Evolutionary conservation across 2,888 invertebrate genomes (phyloP).

Genomic region (Biston stratarius): DNA sequence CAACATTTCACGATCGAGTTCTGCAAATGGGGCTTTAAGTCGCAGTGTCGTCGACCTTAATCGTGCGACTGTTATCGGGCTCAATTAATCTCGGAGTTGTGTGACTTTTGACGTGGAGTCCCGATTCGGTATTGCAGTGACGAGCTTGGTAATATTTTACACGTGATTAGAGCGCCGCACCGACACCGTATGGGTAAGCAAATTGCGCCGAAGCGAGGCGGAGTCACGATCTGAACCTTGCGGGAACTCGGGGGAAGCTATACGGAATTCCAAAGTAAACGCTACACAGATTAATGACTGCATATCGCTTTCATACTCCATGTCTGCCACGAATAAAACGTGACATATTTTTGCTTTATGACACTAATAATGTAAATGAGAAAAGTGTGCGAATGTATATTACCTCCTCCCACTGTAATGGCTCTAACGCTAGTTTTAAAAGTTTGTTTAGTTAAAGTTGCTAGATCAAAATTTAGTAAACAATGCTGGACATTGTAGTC

Average conservation of each 20-base stretch:
- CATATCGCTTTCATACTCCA: slow-evolving; percentile 61
- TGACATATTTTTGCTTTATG: slow-evolving; percentile 26
- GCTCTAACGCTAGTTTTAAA: too few relatives aligned
- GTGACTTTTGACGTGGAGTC: slow-evolving; percentile 76
- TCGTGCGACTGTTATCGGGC: slow-evolving; percentile 70
- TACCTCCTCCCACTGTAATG: too few relatives aligned
- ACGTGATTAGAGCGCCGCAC: slow-evolving; percentile 80
- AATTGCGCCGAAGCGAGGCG: slow-evolving; percentile 83
- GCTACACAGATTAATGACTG: slow-evolving; percentile 80
- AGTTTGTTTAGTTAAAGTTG: too few relatives aligned
- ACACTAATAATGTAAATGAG: too few relatives aligned
- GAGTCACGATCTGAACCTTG: slow-evolving; percentile 85
- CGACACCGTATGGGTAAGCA: slow-evolving; percentile 84
- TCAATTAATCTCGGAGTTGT: slow-evolving; percentile 76
- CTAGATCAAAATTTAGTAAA: too few relatives aligned
- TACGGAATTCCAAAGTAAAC: slow-evolving; percentile 83
- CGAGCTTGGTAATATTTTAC: slow-evolving; percentile 83
- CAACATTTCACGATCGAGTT: slow-evolving; percentile 29
- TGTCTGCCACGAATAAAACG: slow-evolving; percentile 19
- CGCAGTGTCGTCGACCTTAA: slow-evolving; percentile 57
- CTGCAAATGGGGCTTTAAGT: slow-evolving; percentile 35
- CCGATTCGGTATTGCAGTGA: slow-evolving; percentile 77
- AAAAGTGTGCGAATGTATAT: too few relatives aligned
- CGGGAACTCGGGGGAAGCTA: slow-evolving; percentile 82
- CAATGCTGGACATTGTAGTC: too few relatives aligned